Percentiles rank a stretch among this genome's conserved stretches.
Evolutionary conservation across 1,140 invertebrate species (phyloP).

Genomic region (Drosophila parabipectinata): DNA sequence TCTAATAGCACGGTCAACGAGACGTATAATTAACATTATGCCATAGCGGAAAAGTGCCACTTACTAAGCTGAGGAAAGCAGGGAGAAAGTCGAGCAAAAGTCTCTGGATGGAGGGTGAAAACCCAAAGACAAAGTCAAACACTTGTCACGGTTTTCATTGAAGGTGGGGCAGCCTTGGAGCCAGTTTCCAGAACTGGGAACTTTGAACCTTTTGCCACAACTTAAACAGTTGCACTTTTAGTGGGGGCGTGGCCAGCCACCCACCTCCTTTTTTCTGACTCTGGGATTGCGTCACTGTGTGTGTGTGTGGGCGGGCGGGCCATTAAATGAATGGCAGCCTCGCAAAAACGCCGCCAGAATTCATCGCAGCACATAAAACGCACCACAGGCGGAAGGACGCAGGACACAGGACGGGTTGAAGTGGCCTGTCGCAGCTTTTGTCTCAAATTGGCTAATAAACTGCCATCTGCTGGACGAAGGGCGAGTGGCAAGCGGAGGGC

Average conservation of each 20-base stretch:
- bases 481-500: slow-evolving; percentile 18
- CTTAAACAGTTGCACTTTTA: slow-evolving; percentile 72
- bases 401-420: slow-evolving; percentile 22
- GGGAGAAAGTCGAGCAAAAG: slow-evolving; percentile 6
- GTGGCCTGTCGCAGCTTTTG: slow-evolving; percentile 62
- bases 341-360: slow-evolving; percentile 73
- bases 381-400: slow-evolving; percentile 53
- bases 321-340: slow-evolving; percentile 70
- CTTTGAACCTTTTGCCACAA: slow-evolving; percentile 11
- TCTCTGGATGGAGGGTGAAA: slow-evolving; percentile 20
- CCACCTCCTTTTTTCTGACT: slow-evolving; percentile 1
- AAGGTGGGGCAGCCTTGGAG: slow-evolving; percentile 12
- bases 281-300: not conserved
- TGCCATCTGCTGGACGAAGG: slow-evolving; percentile 51
- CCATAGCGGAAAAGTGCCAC: slow-evolving; percentile 42
- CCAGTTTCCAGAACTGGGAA: slow-evolving; percentile 2
- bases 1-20: slow-evolving; percentile 78
- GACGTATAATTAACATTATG: slow-evolving; percentile 77
- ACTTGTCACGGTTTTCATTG: slow-evolving; percentile 58
- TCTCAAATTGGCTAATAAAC: slow-evolving; percentile 81
- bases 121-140: slow-evolving; percentile 76
- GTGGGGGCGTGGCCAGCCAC: slow-evolving; percentile 31
- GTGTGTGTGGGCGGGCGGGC: slow-evolving; percentile 39
- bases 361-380: slow-evolving; percentile 81
- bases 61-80: slow-evolving; percentile 11